Percentiles rank a stretch among this genome's conserved stretches.
These are phyloP conservation scores for Cheirogaleus medius DNA, from an alignment of 2,113 vertebrate species.

Conservation along the genomic window DNA sequence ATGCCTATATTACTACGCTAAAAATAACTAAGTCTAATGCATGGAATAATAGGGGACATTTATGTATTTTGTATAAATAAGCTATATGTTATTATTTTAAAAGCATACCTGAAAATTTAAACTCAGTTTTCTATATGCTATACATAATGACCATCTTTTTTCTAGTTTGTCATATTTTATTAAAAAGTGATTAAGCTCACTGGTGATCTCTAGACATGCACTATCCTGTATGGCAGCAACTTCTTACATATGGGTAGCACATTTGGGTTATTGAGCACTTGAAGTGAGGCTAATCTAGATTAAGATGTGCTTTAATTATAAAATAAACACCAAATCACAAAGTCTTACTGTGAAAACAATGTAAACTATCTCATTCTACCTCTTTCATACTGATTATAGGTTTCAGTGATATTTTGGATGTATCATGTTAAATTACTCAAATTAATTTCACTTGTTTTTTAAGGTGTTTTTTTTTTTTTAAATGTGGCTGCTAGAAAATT, in stretches of 20 bases:
- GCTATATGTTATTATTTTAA: not conserved
- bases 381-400: not conserved
- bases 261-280: not conserved
- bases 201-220: not conserved
- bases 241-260: not conserved
- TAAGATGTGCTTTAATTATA: not conserved
- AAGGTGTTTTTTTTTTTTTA: not conserved
- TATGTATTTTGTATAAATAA: not conserved
- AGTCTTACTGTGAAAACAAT: not conserved
- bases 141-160: not conserved
- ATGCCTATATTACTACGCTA: not conserved
- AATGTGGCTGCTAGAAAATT: not conserved
- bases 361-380: not conserved
- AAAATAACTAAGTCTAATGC: not conserved
- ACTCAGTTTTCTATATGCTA: not conserved
- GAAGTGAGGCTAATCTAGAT: not conserved
- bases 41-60: not conserved
- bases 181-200: not conserved
- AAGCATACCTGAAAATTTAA: not conserved
- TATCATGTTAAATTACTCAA: not conserved
- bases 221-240: not conserved
- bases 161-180: not conserved
- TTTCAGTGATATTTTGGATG: not conserved
- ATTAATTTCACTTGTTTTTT: not conserved
- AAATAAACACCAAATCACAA: not conserved